Evolutionary conservation across 1,140 invertebrate species (phyloP), one percentile per base, ranked within the genome.

Genomic region (Anoplophora glabripennis): DNA sequence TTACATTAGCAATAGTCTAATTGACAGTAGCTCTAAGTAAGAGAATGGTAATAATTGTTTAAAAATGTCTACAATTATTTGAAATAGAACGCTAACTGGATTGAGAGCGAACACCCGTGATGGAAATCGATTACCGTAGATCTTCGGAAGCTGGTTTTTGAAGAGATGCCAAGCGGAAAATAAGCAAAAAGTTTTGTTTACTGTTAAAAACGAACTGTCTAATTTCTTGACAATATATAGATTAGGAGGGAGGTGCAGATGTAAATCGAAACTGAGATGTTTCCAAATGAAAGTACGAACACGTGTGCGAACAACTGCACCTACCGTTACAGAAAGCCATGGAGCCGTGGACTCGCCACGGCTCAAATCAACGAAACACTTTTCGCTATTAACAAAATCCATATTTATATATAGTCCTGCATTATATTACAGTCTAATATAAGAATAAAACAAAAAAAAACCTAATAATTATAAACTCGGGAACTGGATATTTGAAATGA

Each of bases 261-360:
- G 53, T 60, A 21, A 41, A 38, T 36, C 18, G n/a, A 45, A 51
- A 17, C 36, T 53, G 40, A 34, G 28, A 45, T 41, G 14, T 53
- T 45, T 34, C 35, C 38, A 49, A 48, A 57, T 28, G 11, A 55
- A 35, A 56, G 34, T 52, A 42, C 34, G 5, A 60, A 42, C 52
- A 59, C 58, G 15, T 38, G 11, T 28, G 47, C 48, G 14, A 53
- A 59, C 54, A 59, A 54, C 65, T 67, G 66, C 63, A 67, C 58
- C 61, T 33, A 44, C 63, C 63, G 53, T 64, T 60, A 67, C 63
- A 64, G 59, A 59, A 64, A 64, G 61, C 57, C 55, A 53, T 61
- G 58, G 61, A 66, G 5, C 21, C 21, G 21, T 28, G 21, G 21
- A 28, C 21, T 28, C 21, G 21, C 21, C 21, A 28, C 21, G 21